Evolutionary conservation across 2,113 vertebrate species (phyloP).

Genomic region (Callocephalon fimbriatum): DNA sequence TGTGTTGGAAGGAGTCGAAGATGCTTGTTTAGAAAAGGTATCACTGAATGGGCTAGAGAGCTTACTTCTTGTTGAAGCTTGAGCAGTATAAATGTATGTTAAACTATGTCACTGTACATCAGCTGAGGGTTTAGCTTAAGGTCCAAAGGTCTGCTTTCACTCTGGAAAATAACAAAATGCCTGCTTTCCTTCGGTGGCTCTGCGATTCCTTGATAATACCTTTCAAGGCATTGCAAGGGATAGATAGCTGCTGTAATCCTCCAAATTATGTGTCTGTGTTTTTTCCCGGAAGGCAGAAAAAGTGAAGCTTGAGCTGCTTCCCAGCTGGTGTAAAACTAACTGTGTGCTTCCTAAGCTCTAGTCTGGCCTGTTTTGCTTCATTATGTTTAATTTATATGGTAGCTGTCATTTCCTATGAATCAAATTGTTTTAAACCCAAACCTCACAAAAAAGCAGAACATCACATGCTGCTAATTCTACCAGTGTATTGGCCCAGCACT

Average conservation of each 20-base stretch:
- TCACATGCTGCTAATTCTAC: background rate
- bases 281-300: background rate
- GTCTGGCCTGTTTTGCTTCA: background rate
- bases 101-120: rapidly evolving
- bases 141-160: background rate
- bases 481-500: background rate
- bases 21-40: background rate
- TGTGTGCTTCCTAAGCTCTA: background rate
- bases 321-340: background rate
- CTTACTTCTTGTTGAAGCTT: background rate
- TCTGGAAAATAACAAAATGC: background rate
- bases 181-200: background rate
- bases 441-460: background rate
- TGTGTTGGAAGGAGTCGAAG: background rate
- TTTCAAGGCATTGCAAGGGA: background rate
- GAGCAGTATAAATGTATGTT: background rate
- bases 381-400: background rate
- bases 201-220: background rate
- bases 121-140: background rate
- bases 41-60: background rate
- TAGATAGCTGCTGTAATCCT: background rate
- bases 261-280: background rate
- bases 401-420: background rate
- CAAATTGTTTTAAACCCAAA: background rate
- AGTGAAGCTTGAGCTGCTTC: background rate